These are phyloP conservation scores for Dendronephthya gigantea DNA, from an alignment of 64 coral and sea anemone genomes.

Conservation along the genomic window DNA sequence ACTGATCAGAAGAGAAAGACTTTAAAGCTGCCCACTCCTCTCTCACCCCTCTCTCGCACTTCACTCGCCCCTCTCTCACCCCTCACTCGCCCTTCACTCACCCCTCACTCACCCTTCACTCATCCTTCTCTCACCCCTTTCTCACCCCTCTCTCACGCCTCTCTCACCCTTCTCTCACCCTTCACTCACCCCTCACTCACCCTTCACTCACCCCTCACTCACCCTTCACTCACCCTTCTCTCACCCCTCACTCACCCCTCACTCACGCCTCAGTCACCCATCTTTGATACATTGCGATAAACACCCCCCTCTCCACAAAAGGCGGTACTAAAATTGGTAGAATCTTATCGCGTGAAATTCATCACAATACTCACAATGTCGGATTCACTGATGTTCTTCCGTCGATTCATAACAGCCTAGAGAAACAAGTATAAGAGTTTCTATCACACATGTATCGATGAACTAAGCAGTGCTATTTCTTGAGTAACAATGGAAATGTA, in stretches of 20 bases:
- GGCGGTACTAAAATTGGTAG: no score
- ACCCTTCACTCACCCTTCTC: background rate
- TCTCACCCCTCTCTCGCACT: background rate
- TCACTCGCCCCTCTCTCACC: background rate
- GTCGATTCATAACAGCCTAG: slow-evolving; percentile 8
- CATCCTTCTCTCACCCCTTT: background rate
- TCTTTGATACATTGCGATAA: no score
- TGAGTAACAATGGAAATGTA: no score
- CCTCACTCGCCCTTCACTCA: background rate
- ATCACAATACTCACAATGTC: background rate
- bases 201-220: no score
- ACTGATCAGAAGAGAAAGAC: no score
- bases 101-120: background rate
- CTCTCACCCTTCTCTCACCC: background rate
- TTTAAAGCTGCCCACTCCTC: no score
- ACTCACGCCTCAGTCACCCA: background rate
- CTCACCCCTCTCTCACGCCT: background rate
- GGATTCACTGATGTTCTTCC: background rate
- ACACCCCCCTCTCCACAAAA: no score
- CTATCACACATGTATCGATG: no score
- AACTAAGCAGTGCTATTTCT: no score
- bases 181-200: no score
- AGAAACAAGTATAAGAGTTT: background rate
- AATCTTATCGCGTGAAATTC: background rate
- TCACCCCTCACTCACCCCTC: background rate